Evolutionary conservation across 2,113 vertebrate genomes (phyloP).

Genomic region (Erythrolamprus reginae): DNA sequence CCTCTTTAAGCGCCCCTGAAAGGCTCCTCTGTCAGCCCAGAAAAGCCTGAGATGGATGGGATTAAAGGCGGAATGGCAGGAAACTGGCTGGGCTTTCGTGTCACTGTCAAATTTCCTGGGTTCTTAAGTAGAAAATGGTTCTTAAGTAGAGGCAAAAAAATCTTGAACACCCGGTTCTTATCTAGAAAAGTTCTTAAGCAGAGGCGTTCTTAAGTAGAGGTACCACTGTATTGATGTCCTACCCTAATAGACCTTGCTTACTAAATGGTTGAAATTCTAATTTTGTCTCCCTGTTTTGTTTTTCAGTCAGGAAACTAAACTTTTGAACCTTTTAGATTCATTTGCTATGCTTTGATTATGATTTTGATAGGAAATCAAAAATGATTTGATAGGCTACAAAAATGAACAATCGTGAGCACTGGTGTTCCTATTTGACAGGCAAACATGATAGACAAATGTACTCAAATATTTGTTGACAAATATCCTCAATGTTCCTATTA

Average conservation of each 20-base stretch:
- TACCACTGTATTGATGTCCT: background rate
- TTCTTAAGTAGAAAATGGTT: no score
- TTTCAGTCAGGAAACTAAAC: background rate
- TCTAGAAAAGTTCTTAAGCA: no score
- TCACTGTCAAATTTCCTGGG: no score
- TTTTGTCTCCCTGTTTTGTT: background rate
- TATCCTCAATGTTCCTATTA: background rate
- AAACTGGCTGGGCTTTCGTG: no score
- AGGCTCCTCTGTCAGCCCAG: no score
- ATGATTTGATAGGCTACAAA: background rate
- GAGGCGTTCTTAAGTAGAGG: no score
- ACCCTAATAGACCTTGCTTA: background rate
- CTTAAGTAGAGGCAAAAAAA: no score
- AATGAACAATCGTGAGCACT: background rate
- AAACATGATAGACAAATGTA: background rate
- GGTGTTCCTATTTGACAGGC: background rate
- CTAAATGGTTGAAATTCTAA: background rate
- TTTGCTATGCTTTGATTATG: background rate
- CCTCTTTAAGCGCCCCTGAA: no score
- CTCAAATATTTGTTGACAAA: background rate
- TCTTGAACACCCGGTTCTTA: no score
- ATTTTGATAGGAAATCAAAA: background rate
- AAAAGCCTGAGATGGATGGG: no score
- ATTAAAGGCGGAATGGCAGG: no score
- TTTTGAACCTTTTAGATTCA: background rate